A percentile compares a stretch with the other conserved stretches of the same genome.
Conservation (phyloP, 2,888 invertebrate genomes). For the Sceliomorpha sp. region DNA sequence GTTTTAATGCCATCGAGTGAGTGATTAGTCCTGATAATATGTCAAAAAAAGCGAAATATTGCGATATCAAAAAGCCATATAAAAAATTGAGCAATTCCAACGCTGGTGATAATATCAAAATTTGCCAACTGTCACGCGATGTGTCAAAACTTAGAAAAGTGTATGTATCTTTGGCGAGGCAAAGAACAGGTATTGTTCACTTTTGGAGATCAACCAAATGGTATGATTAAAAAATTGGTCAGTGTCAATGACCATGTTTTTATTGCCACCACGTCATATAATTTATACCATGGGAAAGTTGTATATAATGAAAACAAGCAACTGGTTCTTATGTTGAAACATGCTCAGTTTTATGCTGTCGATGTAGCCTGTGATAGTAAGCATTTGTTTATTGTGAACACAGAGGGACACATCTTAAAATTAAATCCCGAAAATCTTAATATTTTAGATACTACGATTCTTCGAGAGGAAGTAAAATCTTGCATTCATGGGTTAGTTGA, state of each 20-base stretch:
- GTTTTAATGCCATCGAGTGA: no score
- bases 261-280: conserved; percentile 78
- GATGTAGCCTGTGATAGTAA: conserved; percentile 85
- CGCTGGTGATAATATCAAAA: conserved; percentile 33
- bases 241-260: conserved; percentile 80
- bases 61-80: conserved; percentile 28
- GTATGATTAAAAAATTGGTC: conserved; percentile 79
- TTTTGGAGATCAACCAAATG: conserved; percentile 70
- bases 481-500: conserved; percentile 84
- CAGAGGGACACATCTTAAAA: conserved; percentile 84
- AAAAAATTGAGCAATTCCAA: conserved; percentile 10
- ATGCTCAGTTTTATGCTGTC: conserved; percentile 82
- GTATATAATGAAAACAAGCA: conserved; percentile 72
- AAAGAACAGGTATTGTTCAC: conserved; percentile 69
- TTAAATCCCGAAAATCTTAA: conserved; percentile 82
- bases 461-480: conserved; percentile 85
- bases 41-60: conserved; percentile 48
- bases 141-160: conserved; percentile 63
- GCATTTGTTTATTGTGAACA: conserved; percentile 84
- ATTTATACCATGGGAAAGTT: conserved; percentile 80
- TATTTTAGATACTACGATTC: conserved; percentile 83
- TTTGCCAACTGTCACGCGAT: conserved; percentile 46
- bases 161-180: conserved; percentile 75
- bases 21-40: conserved; percentile 61
- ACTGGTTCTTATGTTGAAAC: conserved; percentile 80